phyloP scores from a whole-genome alignment of 2,888 invertebrate genomes.

The Luperina testacea region DNA sequence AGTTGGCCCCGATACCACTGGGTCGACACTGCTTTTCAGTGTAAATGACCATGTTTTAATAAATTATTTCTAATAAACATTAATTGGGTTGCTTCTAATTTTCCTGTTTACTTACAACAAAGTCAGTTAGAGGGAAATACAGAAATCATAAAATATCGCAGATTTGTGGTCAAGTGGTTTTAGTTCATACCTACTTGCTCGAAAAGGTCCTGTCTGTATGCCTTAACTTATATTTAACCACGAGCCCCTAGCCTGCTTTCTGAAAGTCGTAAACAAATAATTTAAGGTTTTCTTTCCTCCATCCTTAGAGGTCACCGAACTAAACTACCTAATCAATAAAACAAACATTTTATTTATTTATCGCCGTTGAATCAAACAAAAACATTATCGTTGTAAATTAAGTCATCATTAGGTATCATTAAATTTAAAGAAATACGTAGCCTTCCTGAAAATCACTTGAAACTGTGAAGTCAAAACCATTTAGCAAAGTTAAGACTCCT shows the following conservation, averaged over 20 bases:
- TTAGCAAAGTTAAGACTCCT: not conserved
- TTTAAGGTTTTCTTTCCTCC: no score
- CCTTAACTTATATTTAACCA: no score
- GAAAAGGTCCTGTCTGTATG: not conserved
- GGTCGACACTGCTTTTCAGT: no score
- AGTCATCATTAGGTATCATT: not conserved
- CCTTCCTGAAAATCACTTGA: not conserved
- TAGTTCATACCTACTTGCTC: not conserved
- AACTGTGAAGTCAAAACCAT: not conserved
- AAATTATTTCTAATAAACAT: constrained; percentile 36
- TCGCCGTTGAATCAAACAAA: not conserved
- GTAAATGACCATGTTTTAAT: constrained; percentile 6
- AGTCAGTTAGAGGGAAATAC: constrained; percentile 30
- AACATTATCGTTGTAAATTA: not conserved
- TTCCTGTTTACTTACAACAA: constrained; percentile 56
- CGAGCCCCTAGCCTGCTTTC: not conserved
- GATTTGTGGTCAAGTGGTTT: constrained; percentile 19
- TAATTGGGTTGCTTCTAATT: constrained; percentile 23
- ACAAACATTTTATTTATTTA: constrained; percentile 6
- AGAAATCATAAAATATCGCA: constrained; percentile 9
- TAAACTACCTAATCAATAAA: not conserved
- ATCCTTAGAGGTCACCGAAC: not conserved
- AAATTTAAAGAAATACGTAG: not conserved
- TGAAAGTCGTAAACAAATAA: not conserved
- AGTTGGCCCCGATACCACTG: no score